These are phyloP conservation scores for Trissolcus basalis DNA, from an alignment of 1,140 invertebrate species.

Conservation along the genomic window DNA sequence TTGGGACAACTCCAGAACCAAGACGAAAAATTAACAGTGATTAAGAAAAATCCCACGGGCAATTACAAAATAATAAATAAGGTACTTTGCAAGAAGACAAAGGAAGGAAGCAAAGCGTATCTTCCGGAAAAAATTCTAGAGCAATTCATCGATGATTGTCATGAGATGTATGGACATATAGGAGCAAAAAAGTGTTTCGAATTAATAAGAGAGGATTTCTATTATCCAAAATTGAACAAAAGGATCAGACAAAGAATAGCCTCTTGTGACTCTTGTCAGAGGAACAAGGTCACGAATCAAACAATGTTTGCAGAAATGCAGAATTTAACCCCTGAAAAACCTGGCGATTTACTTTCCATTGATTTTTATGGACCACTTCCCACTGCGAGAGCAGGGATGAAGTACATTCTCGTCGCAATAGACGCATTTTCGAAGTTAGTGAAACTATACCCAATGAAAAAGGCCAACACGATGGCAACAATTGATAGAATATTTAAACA, in stretches of 20 bases:
- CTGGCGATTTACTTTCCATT: conserved; percentile 60
- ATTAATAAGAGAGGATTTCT: conserved; percentile 54
- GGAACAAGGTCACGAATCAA: conserved; percentile 18
- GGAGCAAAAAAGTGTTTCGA: conserved; percentile 58
- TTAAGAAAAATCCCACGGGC: neutral
- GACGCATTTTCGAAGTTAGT: conserved; percentile 64
- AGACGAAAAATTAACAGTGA: neutral
- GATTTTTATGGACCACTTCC: conserved; percentile 65
- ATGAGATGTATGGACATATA: conserved; percentile 62
- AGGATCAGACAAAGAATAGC: conserved; percentile 36
- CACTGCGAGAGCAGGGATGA: conserved; percentile 27
- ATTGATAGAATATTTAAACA: conserved; percentile 41
- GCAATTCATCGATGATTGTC: conserved; percentile 15
- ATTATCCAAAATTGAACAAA: conserved; percentile 44
- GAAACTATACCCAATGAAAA: conserved; percentile 60
- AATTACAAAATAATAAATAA: neutral
- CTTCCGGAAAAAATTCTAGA: neutral
- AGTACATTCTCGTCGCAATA: conserved; percentile 62
- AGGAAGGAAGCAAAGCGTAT: neutral
- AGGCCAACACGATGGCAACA: conserved; percentile 45
- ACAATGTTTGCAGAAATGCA: conserved; percentile 10
- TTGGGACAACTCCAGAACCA: no score
- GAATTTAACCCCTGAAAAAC: conserved; percentile 30
- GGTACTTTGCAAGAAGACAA: neutral
- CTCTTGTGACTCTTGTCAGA: conserved; percentile 49